Conservation (phyloP, 2,797 vertebrate species). For the Iguana delicatissima region DNA sequence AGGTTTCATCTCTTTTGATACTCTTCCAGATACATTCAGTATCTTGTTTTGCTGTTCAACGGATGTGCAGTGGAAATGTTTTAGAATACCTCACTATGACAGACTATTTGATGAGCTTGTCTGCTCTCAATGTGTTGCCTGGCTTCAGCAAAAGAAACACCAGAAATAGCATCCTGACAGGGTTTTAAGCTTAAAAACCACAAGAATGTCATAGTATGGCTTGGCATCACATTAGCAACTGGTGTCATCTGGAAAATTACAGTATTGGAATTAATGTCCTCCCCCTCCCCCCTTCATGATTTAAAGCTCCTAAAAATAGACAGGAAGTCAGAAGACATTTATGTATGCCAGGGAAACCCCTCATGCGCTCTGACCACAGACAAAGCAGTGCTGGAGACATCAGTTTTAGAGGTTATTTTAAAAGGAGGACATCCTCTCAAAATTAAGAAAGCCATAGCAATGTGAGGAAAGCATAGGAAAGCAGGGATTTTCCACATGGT, state of each 20-base stretch:
- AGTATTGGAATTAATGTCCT: slow-evolving; percentile 77
- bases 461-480: neutral
- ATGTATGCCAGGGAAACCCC: slow-evolving; percentile 66
- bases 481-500: neutral
- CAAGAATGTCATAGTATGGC: slow-evolving; percentile 82
- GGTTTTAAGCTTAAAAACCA: slow-evolving; percentile 80
- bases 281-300: slow-evolving; percentile 55
- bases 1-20: slow-evolving; percentile 67
- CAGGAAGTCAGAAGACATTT: slow-evolving; percentile 68
- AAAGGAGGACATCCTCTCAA: slow-evolving; percentile 25
- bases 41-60: slow-evolving; percentile 58
- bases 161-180: slow-evolving; percentile 80
- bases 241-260: slow-evolving; percentile 82
- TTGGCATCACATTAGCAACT: slow-evolving; percentile 68
- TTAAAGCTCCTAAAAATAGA: slow-evolving; percentile 80
- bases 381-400: neutral
- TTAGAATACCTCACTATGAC: slow-evolving; percentile 71
- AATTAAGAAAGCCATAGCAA: slow-evolving; percentile 23
- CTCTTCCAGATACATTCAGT: slow-evolving; percentile 70
- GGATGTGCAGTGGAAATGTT: slow-evolving; percentile 62
- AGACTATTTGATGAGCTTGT: slow-evolving; percentile 77
- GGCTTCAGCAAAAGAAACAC: slow-evolving; percentile 77
- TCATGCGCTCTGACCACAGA: slow-evolving; percentile 59
- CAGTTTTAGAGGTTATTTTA: slow-evolving; percentile 10
- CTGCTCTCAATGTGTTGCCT: slow-evolving; percentile 70